Evolutionary conservation across 2,113 vertebrate genomes (phyloP), one percentile per base, ranked within the genome.

Genomic region (Piaya cayana): DNA sequence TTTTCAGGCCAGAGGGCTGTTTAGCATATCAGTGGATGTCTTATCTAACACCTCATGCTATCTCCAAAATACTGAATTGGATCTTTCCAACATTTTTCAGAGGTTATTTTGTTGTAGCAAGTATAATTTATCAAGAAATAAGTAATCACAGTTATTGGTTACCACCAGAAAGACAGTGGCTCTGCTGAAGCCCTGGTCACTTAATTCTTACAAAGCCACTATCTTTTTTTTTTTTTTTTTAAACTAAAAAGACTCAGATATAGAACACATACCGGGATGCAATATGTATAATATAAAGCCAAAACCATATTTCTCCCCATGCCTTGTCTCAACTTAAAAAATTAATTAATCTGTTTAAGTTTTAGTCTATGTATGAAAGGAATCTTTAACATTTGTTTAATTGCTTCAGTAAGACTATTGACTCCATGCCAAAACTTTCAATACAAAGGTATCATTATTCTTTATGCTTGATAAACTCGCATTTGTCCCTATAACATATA

Each of bases 151-250:
- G 49, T 29, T 25, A 55, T 5, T 71, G 37, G n/a, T 58, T 19
- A 75, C 7, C 25, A 45, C 0, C 0, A 0, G 23, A 84, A 84
- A 49, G 14, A 34, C 7, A 59, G 6, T 8, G 42, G 16, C 25
- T 68, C 59, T 67, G 47, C 22, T 68, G 58, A 90, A 71, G 47
- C 13, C 12, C 29, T 64, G 30, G 6, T 67, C 27, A 71, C 30
- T 21, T 26, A 22, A 14, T 62, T 19, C 36, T 77, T 30, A 64
- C 2, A 5, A 26, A 65, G 7, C 8, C 22, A 36, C 12, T 8
- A 27, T 37, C 25, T 59, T 60, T n/a, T 56, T n/a, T 82, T 77
- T 55, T 59, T n/a, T n/a, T n/a, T n/a, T n/a, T n/a, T n/a, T n/a
- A n/a, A 36, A 74, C 16, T 30, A 30, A 63, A 78, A 29, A 11